Evolutionary conservation across 1,140 invertebrate genomes (phyloP), one percentile per base, ranked within the genome.

Genomic region (Zaprionus camerounensis): DNA sequence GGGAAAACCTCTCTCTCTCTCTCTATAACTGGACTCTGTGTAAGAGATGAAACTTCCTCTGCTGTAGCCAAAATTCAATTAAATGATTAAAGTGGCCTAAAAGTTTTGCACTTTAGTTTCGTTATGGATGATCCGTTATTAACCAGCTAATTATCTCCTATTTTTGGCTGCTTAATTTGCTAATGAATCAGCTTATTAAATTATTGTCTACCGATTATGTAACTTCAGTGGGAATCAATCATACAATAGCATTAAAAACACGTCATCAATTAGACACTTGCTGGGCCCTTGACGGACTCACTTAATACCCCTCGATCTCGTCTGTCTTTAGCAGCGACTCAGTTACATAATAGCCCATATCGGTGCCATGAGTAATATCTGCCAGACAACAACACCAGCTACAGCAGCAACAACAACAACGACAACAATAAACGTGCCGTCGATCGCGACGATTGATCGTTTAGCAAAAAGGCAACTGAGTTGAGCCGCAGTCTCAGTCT

Each of bases 391-490:
- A 41, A 41, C 36, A 55, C 41, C 36, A 38, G 36, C 41, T n/a
- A 34, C 66, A 58, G n/a, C 38, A 63, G 20, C 41, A 57, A 26
- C 58, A 64, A 68, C 69, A 66, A 59, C 63, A 57, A 56, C 51
- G 70, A 64, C 41, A 73, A 66, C 46, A 57, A 51, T 64, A 87
- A 87, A 88, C 81, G 74, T 86, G 77, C 83, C 77, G 62, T 59
- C 67, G 88, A 80, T 91, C 83, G 88, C 83, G 77, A 68, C 88
- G 81, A 91, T 91, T 88, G 88, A 91, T 91, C 88, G 66, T 82
- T 87, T 88, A 88, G 79, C 55, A 68, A 72, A 67, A 64, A 73
- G 41, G 44, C 74, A 57, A 64, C 41, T n/a, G 2, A 44, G 41
- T 17, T 5, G 41, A 44, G 41, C 13, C 20, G 34, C 26, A 36